Conservation (phyloP, 2,113 vertebrate species). For the Globicephala melas region DNA sequence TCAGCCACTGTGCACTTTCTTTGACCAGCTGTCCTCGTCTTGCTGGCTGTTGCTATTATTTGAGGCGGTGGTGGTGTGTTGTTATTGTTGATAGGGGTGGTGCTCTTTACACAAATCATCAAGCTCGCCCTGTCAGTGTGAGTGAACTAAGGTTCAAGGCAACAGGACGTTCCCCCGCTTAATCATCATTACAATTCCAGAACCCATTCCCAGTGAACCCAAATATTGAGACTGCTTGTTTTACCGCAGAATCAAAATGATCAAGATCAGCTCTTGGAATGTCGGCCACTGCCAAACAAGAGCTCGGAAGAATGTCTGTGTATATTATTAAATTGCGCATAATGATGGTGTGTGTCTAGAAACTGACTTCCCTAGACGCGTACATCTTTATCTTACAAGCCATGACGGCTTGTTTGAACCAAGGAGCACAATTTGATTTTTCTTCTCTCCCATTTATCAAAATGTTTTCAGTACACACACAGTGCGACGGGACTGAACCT, state of each 20-base stretch:
- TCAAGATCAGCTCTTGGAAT: conserved; percentile 42
- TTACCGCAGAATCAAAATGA: conserved; percentile 57
- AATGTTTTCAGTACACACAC: not conserved
- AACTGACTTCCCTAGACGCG: not conserved
- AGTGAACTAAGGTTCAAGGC: conserved; percentile 14
- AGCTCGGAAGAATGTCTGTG: conserved; percentile 44
- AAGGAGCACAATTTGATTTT: conserved; percentile 5
- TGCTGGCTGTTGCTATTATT: not conserved
- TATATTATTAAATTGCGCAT: conserved; percentile 64
- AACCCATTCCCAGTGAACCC: conserved; percentile 53
- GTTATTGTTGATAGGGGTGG: not conserved
- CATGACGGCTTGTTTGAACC: conserved; percentile 47
- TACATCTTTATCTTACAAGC: conserved; percentile 40
- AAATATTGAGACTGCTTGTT: conserved; percentile 67
- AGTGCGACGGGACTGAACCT: not conserved
- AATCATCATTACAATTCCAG: conserved; percentile 38
- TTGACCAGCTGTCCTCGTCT: not conserved
- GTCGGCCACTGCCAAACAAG: conserved; percentile 34
- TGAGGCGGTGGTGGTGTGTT: not conserved
- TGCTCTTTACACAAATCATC: not conserved
- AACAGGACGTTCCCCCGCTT: not conserved
- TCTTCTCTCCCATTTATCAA: not conserved
- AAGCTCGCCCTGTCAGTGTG: not conserved
- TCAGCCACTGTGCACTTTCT: rapidly evolving
- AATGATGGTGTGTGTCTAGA: conserved; percentile 50